A percentile compares a stretch with the other conserved stretches of the same genome.
phyloP scores from a whole-genome alignment of 2,797 vertebrate genomes.

The Alectoris magna region DNA sequence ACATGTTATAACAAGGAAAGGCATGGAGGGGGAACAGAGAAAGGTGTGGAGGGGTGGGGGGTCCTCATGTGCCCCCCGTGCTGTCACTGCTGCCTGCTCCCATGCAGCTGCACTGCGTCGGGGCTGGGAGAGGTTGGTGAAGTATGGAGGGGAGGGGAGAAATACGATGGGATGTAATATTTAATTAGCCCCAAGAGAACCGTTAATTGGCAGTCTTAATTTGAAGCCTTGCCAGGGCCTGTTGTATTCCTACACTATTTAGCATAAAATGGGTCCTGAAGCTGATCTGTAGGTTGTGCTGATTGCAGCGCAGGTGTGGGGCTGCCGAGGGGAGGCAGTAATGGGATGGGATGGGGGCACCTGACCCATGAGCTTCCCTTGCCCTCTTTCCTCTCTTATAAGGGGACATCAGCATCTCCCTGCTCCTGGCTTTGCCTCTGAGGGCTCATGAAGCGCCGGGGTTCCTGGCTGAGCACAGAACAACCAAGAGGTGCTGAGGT shows the following conservation, averaged over 20 bases:
- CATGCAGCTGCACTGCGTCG: not conserved
- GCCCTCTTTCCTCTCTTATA: not conserved
- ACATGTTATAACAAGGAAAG: fast-evolving
- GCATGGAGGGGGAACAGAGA: not conserved
- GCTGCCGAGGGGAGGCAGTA: not conserved
- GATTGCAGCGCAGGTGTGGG: not conserved
- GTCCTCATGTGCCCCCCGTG: fast-evolving
- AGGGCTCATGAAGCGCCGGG: not conserved
- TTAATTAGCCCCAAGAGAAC: slow-evolving; percentile 49
- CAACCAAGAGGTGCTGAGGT: no score
- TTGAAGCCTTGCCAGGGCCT: slow-evolving; percentile 16
- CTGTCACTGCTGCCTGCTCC: not conserved
- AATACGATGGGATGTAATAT: not conserved
- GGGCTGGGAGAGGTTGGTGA: not conserved
- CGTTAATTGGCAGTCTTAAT: slow-evolving; percentile 46
- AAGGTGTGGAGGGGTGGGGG: not conserved
- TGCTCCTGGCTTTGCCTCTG: not conserved
- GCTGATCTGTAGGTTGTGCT: slow-evolving; percentile 4
- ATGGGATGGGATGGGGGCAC: no score
- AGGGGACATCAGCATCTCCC: fast-evolving
- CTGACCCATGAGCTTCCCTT: not conserved
- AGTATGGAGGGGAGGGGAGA: slow-evolving; percentile 14
- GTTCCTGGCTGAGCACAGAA: fast-evolving
- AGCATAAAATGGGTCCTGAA: not conserved
- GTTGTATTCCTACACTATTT: not conserved